Base-by-base conservation (phyloP, 2,888 invertebrate species). In the Spisula subtruncata region DNA sequence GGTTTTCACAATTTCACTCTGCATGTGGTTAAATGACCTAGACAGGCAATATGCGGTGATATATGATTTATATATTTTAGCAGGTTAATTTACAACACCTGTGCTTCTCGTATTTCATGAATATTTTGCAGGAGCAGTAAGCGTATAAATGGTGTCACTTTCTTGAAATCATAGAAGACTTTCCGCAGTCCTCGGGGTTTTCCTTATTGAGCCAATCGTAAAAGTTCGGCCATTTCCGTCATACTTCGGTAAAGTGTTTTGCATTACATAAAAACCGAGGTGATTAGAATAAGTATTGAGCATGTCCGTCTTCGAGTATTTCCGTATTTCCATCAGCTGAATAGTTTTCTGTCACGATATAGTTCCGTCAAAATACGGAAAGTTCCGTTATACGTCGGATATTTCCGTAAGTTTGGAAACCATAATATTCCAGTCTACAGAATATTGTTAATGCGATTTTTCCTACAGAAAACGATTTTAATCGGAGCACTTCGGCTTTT, bases 1-100 rank as follows among this genome's bases (percentile, higher is more conserved):
- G 18, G 25, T 48, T 82, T 82, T 51, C 82, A 48, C 56, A 82
- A 83, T 41, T 60, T 20, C n/a, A 20, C 56, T 60, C 83, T 18
- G 75, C 75, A 32, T 75, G 75, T 75, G 75, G 75, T 75, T 32
- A 18, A 75, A 12, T 16, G 75, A 75, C 29, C 32, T 5, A 18
- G 32, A 32, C 79, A 79, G 35, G 20, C 79, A 35, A 41, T 32
- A 79, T 79, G 16, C 14, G 35, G 32, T 32, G 79, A 79, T 29
- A 29, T 79, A 32, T 25, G 60, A 66, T 66, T 25, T 66, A 66
- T 66, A 66, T 66, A 66, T 66, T 10, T 25, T 25, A n/a, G 25
- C 25, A 66, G 60, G 60, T 10, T 66, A 25, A 66, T 66, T 35
- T 75, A 35, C 35, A 75, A 75, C 75, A 75, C 75, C 75, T 75